Base-by-base conservation (phyloP, 2,797 vertebrate genomes). In the Gouania willdenowi region DNA sequence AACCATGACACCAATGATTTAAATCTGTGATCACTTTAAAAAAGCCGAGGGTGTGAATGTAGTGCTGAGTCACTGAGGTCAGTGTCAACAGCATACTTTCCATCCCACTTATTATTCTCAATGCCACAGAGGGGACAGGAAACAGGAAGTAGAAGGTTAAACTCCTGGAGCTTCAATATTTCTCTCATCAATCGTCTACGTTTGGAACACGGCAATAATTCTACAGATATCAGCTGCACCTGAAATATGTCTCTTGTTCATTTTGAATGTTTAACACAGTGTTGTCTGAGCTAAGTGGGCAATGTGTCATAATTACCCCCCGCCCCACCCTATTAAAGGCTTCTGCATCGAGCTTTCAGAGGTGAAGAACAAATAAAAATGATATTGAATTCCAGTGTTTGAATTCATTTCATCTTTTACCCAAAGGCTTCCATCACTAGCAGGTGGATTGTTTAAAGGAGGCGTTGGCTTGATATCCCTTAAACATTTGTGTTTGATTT, bases 21-120 rank as follows among this genome's bases (percentile, higher is more conserved):
- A n/a, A n/a, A n/a, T n/a, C n/a, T n/a, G n/a, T n/a, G n/a, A n/a
- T n/a, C n/a, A n/a, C n/a, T n/a, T n/a, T n/a, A n/a, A n/a, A n/a
- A n/a, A n/a, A n/a, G n/a, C n/a, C n/a, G n/a, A n/a, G 48, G 56
- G 71, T 48, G 49, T 72, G 72, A 71, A 86, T 84, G 53, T 58
- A 66, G 60, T 39, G 31, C 5, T 2, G 44, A 59, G 72, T 69
- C 61, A 47, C 46, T 54, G 32, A 38, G 78, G 73, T 85, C 77
- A 71, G 52, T 65, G 71, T 83, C 75, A 83, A 75, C 71, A 69
- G 46, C 56, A 69, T 71, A 70, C 53, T 74, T 76, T 66, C 77
- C 64, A 81, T 56, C 46, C 19, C 57, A 51, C 61, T 80, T 75
- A 82, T 85, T 82, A 81, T 58, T 75, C 41, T 63, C 73, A 72